Evolutionary conservation across 2,797 vertebrate species (phyloP).

Genomic region (Cottoperca gobio): DNA sequence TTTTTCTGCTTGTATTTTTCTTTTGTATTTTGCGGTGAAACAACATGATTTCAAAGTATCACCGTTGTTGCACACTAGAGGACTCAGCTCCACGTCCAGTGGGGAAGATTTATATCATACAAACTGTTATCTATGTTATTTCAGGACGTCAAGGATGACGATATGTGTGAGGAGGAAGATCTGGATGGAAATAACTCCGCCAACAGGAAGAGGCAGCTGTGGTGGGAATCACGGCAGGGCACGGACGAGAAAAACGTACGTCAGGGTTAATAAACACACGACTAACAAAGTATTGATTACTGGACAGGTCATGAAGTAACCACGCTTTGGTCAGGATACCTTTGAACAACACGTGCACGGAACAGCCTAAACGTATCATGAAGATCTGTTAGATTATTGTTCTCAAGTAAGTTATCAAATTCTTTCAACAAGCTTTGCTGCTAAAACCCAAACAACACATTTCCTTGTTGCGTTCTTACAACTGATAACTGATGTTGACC

Average conservation of each 20-base stretch:
- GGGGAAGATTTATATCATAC: constrained; percentile 15
- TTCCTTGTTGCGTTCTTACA: neutral
- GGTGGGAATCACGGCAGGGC: constrained; percentile 90
- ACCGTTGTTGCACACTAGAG: too few relatives aligned
- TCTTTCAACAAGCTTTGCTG: neutral
- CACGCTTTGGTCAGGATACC: neutral
- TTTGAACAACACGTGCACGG: neutral
- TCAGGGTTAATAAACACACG: constrained; percentile 9
- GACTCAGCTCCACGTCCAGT: neutral
- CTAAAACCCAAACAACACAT: constrained; percentile 6
- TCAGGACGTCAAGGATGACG: constrained; percentile 83
- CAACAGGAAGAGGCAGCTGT: constrained; percentile 89
- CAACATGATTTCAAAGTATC: neutral
- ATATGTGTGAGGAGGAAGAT: constrained; percentile 76
- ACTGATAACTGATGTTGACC: neutral
- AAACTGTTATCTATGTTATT: constrained; percentile 63
- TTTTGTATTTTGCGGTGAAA: neutral
- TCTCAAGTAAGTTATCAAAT: neutral
- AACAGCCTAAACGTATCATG: neutral
- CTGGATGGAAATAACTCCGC: constrained; percentile 85
- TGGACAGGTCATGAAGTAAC: constrained; percentile 2
- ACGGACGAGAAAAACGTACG: constrained; percentile 93
- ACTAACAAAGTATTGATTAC: constrained; percentile 19
- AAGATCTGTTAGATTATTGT: constrained; percentile 3
- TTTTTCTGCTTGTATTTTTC: neutral